Base-by-base conservation (phyloP, 2,888 invertebrate species). In the Oeneis ivallda region DNA sequence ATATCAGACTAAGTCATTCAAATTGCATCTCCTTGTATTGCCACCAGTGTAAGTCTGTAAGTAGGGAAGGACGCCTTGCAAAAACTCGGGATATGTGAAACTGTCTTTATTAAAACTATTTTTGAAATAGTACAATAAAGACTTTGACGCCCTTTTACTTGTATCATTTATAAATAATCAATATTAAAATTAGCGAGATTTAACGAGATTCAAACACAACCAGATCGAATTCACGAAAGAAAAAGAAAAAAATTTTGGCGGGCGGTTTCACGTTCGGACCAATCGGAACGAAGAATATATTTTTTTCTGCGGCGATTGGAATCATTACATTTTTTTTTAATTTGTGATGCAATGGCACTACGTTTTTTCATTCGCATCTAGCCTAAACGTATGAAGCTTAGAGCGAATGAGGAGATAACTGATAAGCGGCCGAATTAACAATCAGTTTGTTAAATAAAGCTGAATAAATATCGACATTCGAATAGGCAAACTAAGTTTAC, bases 41-140 rank as follows among this genome's bases (percentile, higher is more conserved):
- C 41, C 19, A 11, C 17, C 39, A 56, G 13, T 39, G 19, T 17
- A 11, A 56, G 19, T 56, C 39, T 17, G 17, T 56, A 76, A 75
- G 70, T 75, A 76, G 73, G 82, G 32, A 68, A 74, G 32, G 68
- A 74, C 70, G 64, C 64, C 65, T 61, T 67, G 53, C 63, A 45
- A 26, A 17, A 32, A 62, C 15, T 17, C 57, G 39, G 74, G 71
- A 77, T 74, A 73, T 72, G 77, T 80, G 79, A 79, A 76, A 69
- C 74, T 69, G 52, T 43, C 88, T 87, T 89, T 84, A 87, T 80
- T 73, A 71, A 69, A 79, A 87, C 90, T 90, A 89, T 89, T 89
- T 88, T 74, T 81, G 68, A 87, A 90, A 90, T 90, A 90, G 89
- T 85, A 79, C 75, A 82, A 85, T 84, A 88, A 88, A 89, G 85